Conservation (phyloP, 2,797 vertebrate species). For the Potorous gilbertii region DNA sequence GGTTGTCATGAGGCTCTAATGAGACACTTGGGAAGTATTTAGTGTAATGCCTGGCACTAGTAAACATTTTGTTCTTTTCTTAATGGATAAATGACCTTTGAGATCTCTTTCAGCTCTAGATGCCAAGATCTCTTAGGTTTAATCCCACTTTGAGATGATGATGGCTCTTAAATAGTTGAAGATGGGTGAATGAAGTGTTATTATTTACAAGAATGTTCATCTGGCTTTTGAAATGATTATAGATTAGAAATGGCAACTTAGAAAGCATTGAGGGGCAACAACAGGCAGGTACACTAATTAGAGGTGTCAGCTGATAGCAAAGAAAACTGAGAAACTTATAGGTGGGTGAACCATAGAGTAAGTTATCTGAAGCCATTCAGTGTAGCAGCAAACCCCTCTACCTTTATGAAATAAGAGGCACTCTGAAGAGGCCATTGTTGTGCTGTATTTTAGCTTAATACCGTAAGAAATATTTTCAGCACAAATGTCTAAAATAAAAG, state of each 20-base stretch:
- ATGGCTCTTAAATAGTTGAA: background rate
- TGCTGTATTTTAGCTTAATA: background rate
- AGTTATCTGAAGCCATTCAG: background rate
- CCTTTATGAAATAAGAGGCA: background rate
- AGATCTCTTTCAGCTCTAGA: background rate
- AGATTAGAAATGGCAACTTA: background rate
- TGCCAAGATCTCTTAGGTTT: background rate
- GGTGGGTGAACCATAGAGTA: background rate
- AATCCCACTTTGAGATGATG: background rate
- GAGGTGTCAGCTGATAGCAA: background rate
- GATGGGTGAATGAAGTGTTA: background rate
- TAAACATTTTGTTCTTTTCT: background rate
- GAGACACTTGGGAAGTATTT: background rate
- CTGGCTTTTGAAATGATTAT: slow-evolving; percentile 1
- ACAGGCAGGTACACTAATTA: background rate
- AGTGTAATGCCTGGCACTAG: background rate
- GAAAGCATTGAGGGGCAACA: background rate
- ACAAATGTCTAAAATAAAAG: slow-evolving; percentile 41
- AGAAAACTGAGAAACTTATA: background rate
- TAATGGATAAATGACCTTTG: background rate
- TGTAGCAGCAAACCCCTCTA: background rate
- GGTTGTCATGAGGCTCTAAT: background rate
- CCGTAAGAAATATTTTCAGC: slow-evolving; percentile 6
- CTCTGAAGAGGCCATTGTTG: background rate
- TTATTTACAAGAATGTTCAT: background rate